These are phyloP conservation scores for Corbicula japonica DNA, from an alignment of 2,888 invertebrate species.

Conservation along the genomic window DNA sequence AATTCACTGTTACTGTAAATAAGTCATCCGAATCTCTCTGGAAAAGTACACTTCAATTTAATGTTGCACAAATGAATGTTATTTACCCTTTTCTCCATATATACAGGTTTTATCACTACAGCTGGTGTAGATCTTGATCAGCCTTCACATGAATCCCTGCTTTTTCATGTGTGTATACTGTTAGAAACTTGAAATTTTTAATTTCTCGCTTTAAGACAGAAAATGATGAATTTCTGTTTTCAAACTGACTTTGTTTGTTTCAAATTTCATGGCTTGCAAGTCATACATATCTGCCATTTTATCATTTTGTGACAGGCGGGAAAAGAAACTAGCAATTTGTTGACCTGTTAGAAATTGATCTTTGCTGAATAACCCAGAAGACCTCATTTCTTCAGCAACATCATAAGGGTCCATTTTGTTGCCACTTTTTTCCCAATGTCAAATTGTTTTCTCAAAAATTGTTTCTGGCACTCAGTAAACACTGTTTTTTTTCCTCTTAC, in stretches of 20 bases:
- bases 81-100: too few species aligned
- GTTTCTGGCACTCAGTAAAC: not conserved
- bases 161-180: too few species aligned
- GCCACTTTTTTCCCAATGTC: conserved; percentile 6
- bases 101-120: too few species aligned
- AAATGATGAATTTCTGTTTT: not conserved
- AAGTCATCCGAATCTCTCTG: too few species aligned
- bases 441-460: not conserved
- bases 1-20: too few species aligned
- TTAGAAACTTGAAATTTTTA: too few species aligned
- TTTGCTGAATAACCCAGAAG: not conserved
- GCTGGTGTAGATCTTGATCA: too few species aligned
- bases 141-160: too few species aligned
- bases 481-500: not conserved
- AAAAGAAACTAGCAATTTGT: conserved; percentile 9
- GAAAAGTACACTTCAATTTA: too few species aligned
- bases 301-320: not conserved
- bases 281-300: not conserved
- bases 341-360: not conserved
- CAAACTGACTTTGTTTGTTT: not conserved
- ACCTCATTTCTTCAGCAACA: conserved; percentile 6
- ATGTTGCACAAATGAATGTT: too few species aligned
- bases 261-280: not conserved
- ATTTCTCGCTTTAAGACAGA: not conserved
- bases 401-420: conserved; percentile 2